phyloP scores from a whole-genome alignment of 2,888 invertebrate genomes.

The Parnassius smintheus region DNA sequence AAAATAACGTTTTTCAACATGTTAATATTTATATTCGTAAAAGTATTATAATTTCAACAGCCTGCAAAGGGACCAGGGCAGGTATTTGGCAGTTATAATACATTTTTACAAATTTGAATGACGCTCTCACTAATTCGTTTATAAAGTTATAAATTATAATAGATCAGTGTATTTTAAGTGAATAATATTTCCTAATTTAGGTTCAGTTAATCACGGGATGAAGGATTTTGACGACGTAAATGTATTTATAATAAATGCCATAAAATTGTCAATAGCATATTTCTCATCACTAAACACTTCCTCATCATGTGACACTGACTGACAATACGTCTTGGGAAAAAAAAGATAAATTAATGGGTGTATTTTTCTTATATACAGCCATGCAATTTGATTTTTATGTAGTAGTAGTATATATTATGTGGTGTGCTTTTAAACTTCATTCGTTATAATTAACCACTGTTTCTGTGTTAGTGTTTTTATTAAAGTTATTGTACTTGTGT shows the following conservation, averaged over 20 bases:
- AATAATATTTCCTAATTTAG: no score
- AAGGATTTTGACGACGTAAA: no score
- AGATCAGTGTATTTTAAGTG: no score
- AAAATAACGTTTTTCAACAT: constrained; percentile 32
- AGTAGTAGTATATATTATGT: neutral
- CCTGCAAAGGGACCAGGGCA: no score
- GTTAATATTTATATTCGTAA: no score
- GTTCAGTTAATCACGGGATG: neutral
- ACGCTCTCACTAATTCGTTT: no score
- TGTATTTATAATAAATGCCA: neutral
- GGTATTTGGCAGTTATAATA: no score
- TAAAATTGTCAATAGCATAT: neutral
- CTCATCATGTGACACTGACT: constrained; percentile 43
- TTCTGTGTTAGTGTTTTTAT: no score
- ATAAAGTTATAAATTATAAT: no score
- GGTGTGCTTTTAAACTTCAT: neutral
- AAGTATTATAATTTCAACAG: no score
- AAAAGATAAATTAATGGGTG: constrained; percentile 42
- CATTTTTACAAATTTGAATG: no score
- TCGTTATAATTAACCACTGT: constrained; percentile 1
- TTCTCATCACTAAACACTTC: constrained; percentile 15
- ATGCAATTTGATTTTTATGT: constrained; percentile 13
- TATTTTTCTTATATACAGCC: constrained; percentile 29
- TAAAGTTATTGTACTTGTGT: neutral
- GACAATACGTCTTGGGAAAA: constrained; percentile 57